phyloP scores from a whole-genome alignment of 2,888 invertebrate genomes.

The Hypsopygia costalis region DNA sequence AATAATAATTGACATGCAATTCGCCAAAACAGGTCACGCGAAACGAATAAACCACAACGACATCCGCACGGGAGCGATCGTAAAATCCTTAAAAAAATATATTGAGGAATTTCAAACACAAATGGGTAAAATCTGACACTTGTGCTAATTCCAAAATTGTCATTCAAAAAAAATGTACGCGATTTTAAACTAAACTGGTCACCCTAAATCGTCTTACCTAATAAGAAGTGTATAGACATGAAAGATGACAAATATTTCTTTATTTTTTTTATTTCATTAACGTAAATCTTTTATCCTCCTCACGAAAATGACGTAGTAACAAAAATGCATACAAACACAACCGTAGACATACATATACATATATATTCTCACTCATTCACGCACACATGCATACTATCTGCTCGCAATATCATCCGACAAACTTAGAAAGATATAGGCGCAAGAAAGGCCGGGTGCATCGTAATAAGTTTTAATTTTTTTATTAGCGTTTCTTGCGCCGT shows the following conservation, averaged over 20 bases:
- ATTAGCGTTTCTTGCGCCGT: neutral
- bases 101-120: slow-evolving; percentile 47
- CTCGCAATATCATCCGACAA: slow-evolving; percentile 23
- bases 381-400: slow-evolving; percentile 12
- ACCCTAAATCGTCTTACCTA: slow-evolving; percentile 30
- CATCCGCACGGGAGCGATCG: slow-evolving; percentile 22
- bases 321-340: slow-evolving; percentile 65
- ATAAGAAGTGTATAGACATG: slow-evolving; percentile 32
- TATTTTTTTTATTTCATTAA: slow-evolving; percentile 31
- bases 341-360: slow-evolving; percentile 42
- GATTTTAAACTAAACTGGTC: slow-evolving; percentile 39
- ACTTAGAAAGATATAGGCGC: slow-evolving; percentile 18
- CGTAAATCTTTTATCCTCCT: slow-evolving; percentile 50
- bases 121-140: slow-evolving; percentile 31
- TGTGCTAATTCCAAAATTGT: slow-evolving; percentile 43
- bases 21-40: neutral
- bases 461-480: neutral
- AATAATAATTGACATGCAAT: slow-evolving; percentile 19
- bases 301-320: slow-evolving; percentile 55
- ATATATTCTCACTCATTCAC: slow-evolving; percentile 20
- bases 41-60: neutral
- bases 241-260: slow-evolving; percentile 42
- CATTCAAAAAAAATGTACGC: slow-evolving; percentile 38
- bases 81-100: slow-evolving; percentile 57
- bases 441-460: slow-evolving; percentile 13